phyloP scores from a whole-genome alignment of 2,113 vertebrate species.

The Prionailurus viverrinus region DNA sequence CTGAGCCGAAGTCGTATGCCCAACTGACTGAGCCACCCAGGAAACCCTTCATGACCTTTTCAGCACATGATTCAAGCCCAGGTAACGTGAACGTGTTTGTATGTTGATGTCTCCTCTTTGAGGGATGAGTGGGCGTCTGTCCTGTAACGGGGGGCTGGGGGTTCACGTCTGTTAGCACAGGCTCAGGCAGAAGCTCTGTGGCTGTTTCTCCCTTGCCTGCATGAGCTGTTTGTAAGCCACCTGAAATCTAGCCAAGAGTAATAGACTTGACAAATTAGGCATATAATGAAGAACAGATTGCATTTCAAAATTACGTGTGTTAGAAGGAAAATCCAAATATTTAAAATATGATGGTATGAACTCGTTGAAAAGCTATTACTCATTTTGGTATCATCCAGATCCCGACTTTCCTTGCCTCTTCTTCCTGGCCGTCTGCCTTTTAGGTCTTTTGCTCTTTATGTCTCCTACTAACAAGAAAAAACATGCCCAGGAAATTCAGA shows the following conservation, averaged over 20 bases:
- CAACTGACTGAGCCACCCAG: no score
- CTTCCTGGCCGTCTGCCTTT: neutral
- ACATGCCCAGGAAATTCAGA: neutral
- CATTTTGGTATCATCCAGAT: neutral
- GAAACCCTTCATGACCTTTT: neutral
- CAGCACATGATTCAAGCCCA: neutral
- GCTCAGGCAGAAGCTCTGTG: neutral
- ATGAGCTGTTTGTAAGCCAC: neutral
- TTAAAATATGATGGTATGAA: neutral
- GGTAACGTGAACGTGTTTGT: neutral
- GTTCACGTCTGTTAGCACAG: neutral
- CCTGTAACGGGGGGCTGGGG: rapidly evolving
- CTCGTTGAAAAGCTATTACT: neutral
- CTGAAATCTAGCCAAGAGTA: neutral
- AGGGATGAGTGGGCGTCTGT: neutral
- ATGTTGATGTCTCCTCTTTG: neutral
- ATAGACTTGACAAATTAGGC: neutral
- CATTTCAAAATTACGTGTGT: slow-evolving; percentile 21
- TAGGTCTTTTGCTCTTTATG: neutral
- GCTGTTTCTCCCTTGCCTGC: neutral
- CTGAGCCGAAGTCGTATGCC: no score
- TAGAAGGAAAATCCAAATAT: neutral
- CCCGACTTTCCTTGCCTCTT: neutral
- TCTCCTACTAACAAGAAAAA: neutral
- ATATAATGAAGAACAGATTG: neutral